Evolutionary conservation across 2,888 invertebrate species (phyloP), one percentile per base, ranked within the genome.

Genomic region (Cantharis flavilabris): DNA sequence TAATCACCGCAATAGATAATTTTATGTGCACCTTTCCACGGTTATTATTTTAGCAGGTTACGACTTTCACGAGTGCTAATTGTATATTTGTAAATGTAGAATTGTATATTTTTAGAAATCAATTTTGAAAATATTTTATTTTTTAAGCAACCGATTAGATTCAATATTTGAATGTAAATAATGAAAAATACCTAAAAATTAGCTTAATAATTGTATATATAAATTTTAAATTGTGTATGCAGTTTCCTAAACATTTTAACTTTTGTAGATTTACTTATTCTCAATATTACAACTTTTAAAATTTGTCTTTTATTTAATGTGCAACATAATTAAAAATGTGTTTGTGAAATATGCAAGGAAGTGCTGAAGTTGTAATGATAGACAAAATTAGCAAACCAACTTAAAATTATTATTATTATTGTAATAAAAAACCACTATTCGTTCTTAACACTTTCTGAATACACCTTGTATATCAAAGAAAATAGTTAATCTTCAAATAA

Each of bases 51-150:
- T 49, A 49, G 49, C 23, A 20, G 23, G 65, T 67, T 67, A 23
- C 23, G 20, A 67, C 23, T 20, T 67, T 67, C 65, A 67, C 65
- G 65, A 67, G 65, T 67, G 65, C 65, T 67, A 65, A 70, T 26
- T 78, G 77, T 78, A 78, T 78, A 78, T 78, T 78, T 80, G 80
- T 80, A 80, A 77, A 80, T 78, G 77, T 78, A 78, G 77, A 78
- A 78, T 69, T 75, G 75, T 78, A 78, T 78, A 78, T 78, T 78
- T 76, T 78, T 78, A 78, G 77, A 78, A 65, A 77, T 71, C 77
- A 77, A 75, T 78, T 78, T 75, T 78, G 64, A 73, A 78, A 78
- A 65, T 23, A 64, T 74, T 26, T 77, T 74, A 77, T 77, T 78
- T 75, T 74, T 75, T 69, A 76, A 76, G 65, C 73, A 76, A 69